Conservation (phyloP, 2,797 vertebrate genomes). For the Oceanodroma leucorhoa region DNA sequence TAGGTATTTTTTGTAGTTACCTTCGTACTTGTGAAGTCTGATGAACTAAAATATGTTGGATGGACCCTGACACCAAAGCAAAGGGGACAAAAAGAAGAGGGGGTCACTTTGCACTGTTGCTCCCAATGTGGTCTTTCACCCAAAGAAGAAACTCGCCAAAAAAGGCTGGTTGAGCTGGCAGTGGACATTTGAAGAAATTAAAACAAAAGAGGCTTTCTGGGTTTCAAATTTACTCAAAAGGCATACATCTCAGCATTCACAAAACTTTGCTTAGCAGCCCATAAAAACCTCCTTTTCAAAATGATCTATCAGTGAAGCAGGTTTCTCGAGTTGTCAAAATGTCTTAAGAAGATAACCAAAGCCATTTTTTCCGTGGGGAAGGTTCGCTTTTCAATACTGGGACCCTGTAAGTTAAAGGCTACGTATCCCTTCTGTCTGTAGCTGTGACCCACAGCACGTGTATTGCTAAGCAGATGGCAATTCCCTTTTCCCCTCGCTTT, state of each 20-base stretch:
- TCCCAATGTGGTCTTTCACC: not conserved
- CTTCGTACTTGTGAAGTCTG: not conserved
- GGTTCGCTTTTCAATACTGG: not conserved
- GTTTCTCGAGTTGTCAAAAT: not conserved
- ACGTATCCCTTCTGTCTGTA: not conserved
- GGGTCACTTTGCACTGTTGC: not conserved
- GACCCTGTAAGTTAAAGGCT: not conserved
- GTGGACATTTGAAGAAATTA: not conserved
- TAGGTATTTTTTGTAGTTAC: not conserved
- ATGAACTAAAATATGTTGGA: not conserved
- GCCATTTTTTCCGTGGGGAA: fast-evolving
- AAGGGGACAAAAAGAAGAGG: not conserved
- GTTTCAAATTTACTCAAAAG: not conserved
- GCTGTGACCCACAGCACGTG: fast-evolving
- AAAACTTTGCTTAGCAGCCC: not conserved
- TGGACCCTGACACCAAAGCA: not conserved
- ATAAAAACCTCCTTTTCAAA: not conserved
- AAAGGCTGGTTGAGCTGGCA: not conserved
- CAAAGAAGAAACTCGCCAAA: not conserved
- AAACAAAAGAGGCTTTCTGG: not conserved
- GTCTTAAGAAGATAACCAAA: not conserved
- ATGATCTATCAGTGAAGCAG: not conserved
- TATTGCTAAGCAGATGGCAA: not conserved
- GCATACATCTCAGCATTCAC: not conserved
- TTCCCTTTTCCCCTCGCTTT: not conserved